A percentile compares a stretch with the other conserved stretches of the same genome.
phyloP scores from a whole-genome alignment of 2,113 vertebrate species.

The Acinonyx jubatus region DNA sequence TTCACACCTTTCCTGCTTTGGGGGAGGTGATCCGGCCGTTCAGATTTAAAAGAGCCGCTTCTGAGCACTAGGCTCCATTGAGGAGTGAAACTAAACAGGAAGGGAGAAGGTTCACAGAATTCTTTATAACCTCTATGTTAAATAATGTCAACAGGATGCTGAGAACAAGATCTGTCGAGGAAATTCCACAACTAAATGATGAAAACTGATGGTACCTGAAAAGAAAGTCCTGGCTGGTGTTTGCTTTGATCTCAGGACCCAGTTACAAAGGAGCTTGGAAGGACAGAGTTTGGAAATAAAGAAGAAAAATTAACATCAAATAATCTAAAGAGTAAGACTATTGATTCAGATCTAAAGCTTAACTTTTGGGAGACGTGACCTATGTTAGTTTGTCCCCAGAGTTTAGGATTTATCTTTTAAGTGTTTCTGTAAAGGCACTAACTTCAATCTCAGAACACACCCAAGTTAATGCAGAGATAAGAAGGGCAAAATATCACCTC shows the following conservation, averaged over 20 bases:
- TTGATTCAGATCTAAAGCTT: background rate
- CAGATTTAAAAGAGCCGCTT: constrained; percentile 44
- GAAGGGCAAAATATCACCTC: background rate
- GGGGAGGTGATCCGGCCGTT: background rate
- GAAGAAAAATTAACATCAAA: background rate
- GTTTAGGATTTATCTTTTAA: background rate
- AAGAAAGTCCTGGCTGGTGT: background rate
- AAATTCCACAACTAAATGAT: constrained; percentile 63
- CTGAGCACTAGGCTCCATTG: background rate
- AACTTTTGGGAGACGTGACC: background rate
- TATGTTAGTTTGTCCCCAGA: background rate
- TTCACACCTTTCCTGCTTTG: constrained; percentile 70
- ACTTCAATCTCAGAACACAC: background rate
- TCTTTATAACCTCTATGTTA: constrained; percentile 65
- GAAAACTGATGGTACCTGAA: constrained; percentile 53
- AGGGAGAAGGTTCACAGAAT: constrained; percentile 35
- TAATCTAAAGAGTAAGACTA: background rate
- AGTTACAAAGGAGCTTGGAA: constrained; percentile 4
- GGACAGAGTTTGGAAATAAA: background rate
- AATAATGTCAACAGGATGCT: constrained; percentile 73
- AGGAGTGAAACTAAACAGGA: constrained; percentile 71
- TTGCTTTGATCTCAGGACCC: constrained; percentile 57
- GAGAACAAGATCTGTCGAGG: constrained; percentile 55
- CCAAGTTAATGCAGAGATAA: constrained; percentile 27
- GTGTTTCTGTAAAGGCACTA: background rate